Conservation (phyloP, 1,140 invertebrate species). For the Dufourea novaeangliae region DNA sequence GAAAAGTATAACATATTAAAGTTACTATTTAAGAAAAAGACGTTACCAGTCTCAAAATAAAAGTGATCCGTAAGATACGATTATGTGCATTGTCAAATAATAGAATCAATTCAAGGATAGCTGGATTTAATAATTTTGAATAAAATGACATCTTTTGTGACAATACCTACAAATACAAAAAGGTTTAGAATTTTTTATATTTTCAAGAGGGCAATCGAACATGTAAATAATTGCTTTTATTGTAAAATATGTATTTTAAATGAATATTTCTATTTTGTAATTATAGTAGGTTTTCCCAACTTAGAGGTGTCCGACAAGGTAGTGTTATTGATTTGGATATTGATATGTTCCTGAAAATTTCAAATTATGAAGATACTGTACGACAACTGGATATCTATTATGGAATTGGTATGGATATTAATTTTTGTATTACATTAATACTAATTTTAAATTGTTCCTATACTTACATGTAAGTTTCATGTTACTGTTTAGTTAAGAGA, state of each 20-base stretch:
- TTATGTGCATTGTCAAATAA: background rate
- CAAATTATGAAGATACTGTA: constrained; percentile 95
- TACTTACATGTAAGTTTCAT: background rate
- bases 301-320: constrained; percentile 71
- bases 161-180: constrained; percentile 43
- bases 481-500: constrained; percentile 91
- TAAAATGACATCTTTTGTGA: constrained; percentile 63
- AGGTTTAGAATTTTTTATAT: constrained; percentile 46
- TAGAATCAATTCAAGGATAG: constrained; percentile 19
- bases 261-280: constrained; percentile 10
- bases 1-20: background rate
- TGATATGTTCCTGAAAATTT: constrained; percentile 90
- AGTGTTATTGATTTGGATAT: constrained; percentile 86
- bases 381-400: constrained; percentile 95
- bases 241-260: constrained; percentile 1
- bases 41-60: background rate
- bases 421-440: constrained; percentile 31
- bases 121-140: background rate
- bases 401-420: constrained; percentile 88
- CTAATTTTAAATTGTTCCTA: constrained; percentile 8
- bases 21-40: background rate
- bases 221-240: constrained; percentile 18
- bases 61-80: background rate
- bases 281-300: constrained; percentile 43
- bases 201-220: constrained; percentile 11